Evolutionary conservation across 2,113 vertebrate genomes (phyloP), one percentile per base, ranked within the genome.

Genomic region (Hemiscyllium ocellatum): DNA sequence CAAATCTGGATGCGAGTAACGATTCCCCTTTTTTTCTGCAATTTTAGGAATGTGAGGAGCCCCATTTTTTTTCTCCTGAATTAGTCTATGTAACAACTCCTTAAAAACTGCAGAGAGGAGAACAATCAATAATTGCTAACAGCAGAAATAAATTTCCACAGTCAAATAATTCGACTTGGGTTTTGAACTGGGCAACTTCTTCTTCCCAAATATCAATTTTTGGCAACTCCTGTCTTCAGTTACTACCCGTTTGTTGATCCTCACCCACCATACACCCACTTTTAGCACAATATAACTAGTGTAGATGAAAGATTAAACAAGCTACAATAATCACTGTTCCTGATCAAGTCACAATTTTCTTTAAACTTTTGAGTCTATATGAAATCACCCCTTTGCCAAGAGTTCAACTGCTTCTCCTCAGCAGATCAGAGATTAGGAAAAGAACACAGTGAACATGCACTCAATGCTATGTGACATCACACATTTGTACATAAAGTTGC

Each of bases 1-100:
- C 96, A 99, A 98, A 97, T 99, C 98, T 0, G 98, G 98, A 97
- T 99, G 99, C 96, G 99, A 99, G n/a, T 99, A 98, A 95, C 99
- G 99, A 96, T 99, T 99, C 96, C 97, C 98, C 96, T 99, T 99
- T 97, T 99, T 99, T 96, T 99, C 99, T 96, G 99, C 98, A 96
- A 99, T 99, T 97, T 99, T 99, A 26, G 99, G 99, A 96, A 99
- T 98, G 97, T 99, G 99, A 68, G 98, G 98, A 68, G 98, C 97
- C 22, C 98, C 98, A 10, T 98, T 98, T 96, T 99, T 98, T 96
- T 98, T 99, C 96, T 99, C 98, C 3, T 99, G 98, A 50, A 97
- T 96, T 93, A 99, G 98, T 95, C 98, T 97, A 97, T 97, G 98
- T n/a, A 99, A 98, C 96, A 99, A 98, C 96, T 99, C 99, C 97